Evolutionary conservation across 2,797 vertebrate genomes (phyloP).

Genomic region (Choloepus didactylus): DNA sequence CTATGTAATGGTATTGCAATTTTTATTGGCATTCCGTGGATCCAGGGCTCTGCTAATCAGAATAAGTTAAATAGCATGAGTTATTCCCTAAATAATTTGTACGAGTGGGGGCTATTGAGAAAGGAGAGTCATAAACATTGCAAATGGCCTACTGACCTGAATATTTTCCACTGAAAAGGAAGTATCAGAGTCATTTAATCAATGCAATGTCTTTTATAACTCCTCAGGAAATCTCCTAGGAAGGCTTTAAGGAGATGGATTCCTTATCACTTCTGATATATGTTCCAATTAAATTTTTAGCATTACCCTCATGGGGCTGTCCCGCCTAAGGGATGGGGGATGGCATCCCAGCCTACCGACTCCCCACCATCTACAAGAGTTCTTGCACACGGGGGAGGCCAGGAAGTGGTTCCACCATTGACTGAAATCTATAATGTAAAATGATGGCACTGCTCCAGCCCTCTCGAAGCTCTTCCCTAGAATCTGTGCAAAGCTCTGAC

Average conservation of each 20-base stretch:
- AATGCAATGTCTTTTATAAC: slow-evolving; percentile 21
- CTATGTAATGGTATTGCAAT: neutral
- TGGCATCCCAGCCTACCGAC: neutral
- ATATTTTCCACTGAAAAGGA: slow-evolving; percentile 4
- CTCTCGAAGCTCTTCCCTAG: neutral
- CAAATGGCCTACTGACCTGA: neutral
- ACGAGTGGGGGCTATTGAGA: neutral
- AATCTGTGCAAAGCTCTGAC: neutral
- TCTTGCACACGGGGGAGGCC: neutral
- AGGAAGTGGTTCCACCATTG: neutral
- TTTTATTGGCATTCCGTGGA: neutral
- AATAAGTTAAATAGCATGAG: neutral
- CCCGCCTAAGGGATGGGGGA: neutral
- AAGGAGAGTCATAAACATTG: neutral
- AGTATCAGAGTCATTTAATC: slow-evolving; percentile 58
- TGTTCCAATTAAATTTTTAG: slow-evolving; percentile 59
- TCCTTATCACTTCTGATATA: slow-evolving; percentile 55
- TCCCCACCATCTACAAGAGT: neutral
- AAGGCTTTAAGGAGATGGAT: slow-evolving; percentile 3
- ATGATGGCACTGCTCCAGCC: neutral
- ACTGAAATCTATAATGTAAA: neutral
- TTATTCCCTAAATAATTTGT: neutral
- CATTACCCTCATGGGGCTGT: neutral
- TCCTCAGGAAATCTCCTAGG: slow-evolving; percentile 38
- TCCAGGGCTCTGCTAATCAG: neutral